A percentile compares a stretch with the other conserved stretches of the same genome.
Evolutionary conservation across 2,797 vertebrate species (phyloP).

Genomic region (Alosa sapidissima): DNA sequence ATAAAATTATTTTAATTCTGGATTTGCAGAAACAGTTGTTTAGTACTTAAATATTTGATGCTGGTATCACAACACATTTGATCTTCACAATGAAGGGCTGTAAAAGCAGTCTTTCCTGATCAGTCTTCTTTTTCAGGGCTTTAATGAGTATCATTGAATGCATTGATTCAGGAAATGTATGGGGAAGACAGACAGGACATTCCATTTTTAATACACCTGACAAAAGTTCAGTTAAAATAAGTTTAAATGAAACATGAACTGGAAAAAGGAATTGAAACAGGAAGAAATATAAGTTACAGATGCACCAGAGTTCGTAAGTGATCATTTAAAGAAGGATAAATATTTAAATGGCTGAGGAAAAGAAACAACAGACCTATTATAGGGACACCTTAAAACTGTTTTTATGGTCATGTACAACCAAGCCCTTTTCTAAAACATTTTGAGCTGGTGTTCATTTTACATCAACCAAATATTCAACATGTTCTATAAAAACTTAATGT

Average conservation of each 20-base stretch:
- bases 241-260: background rate
- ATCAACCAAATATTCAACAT: slow-evolving; percentile 1
- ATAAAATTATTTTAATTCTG: slow-evolving; percentile 6
- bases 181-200: background rate
- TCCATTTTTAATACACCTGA: background rate
- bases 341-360: background rate
- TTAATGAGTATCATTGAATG: background rate
- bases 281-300: background rate
- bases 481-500: background rate
- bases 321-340: background rate
- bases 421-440: slow-evolving; percentile 27
- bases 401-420: background rate
- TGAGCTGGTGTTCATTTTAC: background rate
- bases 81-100: background rate
- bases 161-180: background rate
- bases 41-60: background rate
- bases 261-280: background rate
- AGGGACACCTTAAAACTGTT: background rate
- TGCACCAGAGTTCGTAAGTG: background rate
- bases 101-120: background rate
- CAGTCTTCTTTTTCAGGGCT: background rate
- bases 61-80: background rate
- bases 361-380: background rate
- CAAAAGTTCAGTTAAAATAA: slow-evolving; percentile 14
- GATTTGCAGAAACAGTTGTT: slow-evolving; percentile 1